These are phyloP conservation scores for Amazona vittata DNA, from an alignment of 2,113 vertebrate species.

Conservation along the genomic window DNA sequence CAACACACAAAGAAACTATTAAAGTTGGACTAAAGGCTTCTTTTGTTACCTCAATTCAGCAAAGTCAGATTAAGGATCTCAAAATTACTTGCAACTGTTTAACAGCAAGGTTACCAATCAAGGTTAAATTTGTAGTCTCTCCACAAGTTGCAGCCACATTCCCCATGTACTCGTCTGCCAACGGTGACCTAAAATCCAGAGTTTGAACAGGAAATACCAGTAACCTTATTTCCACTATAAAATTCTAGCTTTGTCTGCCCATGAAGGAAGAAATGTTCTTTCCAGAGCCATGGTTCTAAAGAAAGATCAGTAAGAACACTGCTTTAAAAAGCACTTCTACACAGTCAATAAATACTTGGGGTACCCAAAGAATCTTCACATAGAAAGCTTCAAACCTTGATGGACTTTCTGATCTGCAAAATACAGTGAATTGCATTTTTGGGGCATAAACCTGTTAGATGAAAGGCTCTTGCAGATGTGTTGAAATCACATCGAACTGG, in stretches of 20 bases:
- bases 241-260: background rate
- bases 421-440: background rate
- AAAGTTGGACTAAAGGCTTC: background rate
- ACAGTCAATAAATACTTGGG: background rate
- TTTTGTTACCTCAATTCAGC: background rate
- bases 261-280: background rate
- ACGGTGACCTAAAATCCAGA: background rate
- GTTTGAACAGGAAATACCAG: background rate
- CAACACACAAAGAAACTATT: background rate
- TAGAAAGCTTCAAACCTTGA: background rate
- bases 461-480: accelerated
- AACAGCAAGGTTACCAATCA: background rate
- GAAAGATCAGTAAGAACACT: background rate
- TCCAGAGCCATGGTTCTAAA: background rate
- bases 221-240: background rate
- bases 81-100: background rate
- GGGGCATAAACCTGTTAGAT: background rate
- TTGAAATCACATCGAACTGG: background rate
- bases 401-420: background rate
- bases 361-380: background rate
- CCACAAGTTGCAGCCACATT: background rate
- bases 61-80: background rate
- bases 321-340: background rate
- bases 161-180: background rate
- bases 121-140: background rate